Conservation (phyloP, 2,113 vertebrate species). For the Anolis sagrei region DNA sequence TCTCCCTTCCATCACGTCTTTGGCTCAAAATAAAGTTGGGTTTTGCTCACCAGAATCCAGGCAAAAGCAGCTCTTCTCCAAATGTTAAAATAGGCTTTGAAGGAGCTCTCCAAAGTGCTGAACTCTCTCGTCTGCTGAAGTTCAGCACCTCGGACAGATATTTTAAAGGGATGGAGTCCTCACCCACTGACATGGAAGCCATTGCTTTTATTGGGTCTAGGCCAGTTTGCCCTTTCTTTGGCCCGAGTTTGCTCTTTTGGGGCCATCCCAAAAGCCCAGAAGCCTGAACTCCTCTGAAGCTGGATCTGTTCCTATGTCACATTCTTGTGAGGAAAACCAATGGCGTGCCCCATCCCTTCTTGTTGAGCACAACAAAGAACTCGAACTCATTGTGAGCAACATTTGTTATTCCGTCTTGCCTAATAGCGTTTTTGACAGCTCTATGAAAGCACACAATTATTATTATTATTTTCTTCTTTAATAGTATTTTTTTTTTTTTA, state of each 20-base stretch:
- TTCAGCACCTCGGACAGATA: too few species aligned
- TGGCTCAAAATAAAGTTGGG: background rate
- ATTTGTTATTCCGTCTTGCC: slow-evolving; percentile 26
- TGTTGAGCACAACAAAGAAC: background rate
- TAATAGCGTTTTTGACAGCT: slow-evolving; percentile 39
- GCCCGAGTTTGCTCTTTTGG: background rate
- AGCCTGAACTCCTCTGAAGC: background rate
- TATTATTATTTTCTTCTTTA: slow-evolving; percentile 4
- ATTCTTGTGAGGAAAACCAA: background rate
- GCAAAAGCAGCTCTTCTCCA: background rate
- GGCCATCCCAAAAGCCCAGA: background rate
- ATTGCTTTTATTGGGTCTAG: background rate
- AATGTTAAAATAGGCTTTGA: too few species aligned
- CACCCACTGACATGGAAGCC: too few species aligned
- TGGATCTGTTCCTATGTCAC: background rate
- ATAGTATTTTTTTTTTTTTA: background rate
- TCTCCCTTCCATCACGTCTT: too few species aligned
- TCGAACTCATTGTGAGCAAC: background rate
- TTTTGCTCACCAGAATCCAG: too few species aligned
- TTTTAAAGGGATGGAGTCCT: too few species aligned
- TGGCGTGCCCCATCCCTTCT: background rate
- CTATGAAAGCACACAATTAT: slow-evolving; percentile 18
- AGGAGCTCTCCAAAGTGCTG: too few species aligned
- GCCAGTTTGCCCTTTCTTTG: background rate
- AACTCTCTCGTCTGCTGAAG: too few species aligned